Conservation (phyloP, 2,797 vertebrate species). For the Etheostoma perlongum region DNA sequence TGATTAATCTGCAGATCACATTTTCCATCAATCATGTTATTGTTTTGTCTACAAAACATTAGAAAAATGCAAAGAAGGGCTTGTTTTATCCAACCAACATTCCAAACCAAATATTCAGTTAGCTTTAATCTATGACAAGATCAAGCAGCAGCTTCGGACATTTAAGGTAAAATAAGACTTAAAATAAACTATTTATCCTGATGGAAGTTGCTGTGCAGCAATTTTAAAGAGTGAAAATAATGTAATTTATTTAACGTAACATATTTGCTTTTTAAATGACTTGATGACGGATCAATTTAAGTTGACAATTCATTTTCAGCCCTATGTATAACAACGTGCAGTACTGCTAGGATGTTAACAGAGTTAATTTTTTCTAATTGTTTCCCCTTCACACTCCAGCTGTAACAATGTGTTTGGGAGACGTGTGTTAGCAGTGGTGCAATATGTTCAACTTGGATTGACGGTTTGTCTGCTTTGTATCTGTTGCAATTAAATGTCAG, state of each 20-base stretch:
- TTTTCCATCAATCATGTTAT: not conserved
- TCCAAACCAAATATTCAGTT: not conserved
- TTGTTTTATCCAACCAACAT: too few relatives aligned
- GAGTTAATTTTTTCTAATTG: not conserved
- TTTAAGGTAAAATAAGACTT: too few relatives aligned
- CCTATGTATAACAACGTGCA: not conserved
- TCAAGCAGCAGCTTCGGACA: too few relatives aligned
- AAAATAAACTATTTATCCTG: too few relatives aligned
- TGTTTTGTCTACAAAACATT: too few relatives aligned
- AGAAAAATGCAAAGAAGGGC: too few relatives aligned
- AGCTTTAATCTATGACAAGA: too few relatives aligned
- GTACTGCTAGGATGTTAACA: not conserved
- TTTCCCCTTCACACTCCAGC: constrained; percentile 22
- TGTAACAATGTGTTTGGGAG: constrained; percentile 32
- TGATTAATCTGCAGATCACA: not conserved
- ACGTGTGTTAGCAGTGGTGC: constrained; percentile 43
- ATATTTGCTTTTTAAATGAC: not conserved
- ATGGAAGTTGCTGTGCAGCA: too few relatives aligned
- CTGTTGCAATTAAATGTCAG: constrained; percentile 43
- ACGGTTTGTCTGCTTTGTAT: constrained; percentile 37
- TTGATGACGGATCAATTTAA: not conserved
- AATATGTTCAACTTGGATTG: constrained; percentile 41
- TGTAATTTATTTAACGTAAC: too few relatives aligned
- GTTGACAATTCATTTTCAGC: too few relatives aligned
- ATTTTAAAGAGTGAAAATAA: too few relatives aligned